These are phyloP conservation scores for Oncorhynchus mykiss DNA, from an alignment of 2,113 vertebrate genomes.

Conservation along the genomic window DNA sequence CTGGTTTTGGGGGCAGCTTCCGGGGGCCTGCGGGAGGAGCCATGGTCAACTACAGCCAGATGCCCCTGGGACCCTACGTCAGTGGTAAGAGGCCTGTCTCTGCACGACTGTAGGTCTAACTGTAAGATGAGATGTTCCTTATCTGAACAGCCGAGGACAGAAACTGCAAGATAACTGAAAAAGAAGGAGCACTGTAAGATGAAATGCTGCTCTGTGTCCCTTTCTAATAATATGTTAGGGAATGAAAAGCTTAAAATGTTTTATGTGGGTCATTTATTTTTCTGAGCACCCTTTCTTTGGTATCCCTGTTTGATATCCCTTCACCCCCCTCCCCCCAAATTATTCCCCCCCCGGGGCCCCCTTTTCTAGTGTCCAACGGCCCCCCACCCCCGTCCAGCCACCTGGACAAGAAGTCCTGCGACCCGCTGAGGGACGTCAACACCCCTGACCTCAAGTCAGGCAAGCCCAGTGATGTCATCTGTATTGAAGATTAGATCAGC, in stretches of 20 bases:
- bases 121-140: too few species aligned
- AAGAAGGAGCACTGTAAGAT: too few species aligned
- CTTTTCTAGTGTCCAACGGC: conserved; percentile 74
- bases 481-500: conserved; percentile 70
- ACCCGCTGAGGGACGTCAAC: conserved; percentile 72
- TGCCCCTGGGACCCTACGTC: conserved; percentile 96
- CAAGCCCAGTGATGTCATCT: conserved; percentile 72
- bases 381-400: conserved; percentile 67
- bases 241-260: too few species aligned
- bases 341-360: conserved; percentile 1
- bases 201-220: too few species aligned
- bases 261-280: background rate
- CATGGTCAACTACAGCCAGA: conserved; percentile 98
- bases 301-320: too few species aligned
- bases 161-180: too few species aligned
- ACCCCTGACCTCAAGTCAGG: conserved; percentile 73
- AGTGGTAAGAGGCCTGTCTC: conserved; percentile 78
- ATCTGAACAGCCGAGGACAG: too few species aligned
- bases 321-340: background rate
- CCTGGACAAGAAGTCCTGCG: conserved; percentile 75
- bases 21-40: conserved; percentile 86
- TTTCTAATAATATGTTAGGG: too few species aligned
- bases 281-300: background rate
- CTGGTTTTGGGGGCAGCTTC: conserved; percentile 85
- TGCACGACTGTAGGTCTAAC: background rate